Base-by-base conservation (phyloP, 2,888 invertebrate species). In the Tryphoninae sp. region DNA sequence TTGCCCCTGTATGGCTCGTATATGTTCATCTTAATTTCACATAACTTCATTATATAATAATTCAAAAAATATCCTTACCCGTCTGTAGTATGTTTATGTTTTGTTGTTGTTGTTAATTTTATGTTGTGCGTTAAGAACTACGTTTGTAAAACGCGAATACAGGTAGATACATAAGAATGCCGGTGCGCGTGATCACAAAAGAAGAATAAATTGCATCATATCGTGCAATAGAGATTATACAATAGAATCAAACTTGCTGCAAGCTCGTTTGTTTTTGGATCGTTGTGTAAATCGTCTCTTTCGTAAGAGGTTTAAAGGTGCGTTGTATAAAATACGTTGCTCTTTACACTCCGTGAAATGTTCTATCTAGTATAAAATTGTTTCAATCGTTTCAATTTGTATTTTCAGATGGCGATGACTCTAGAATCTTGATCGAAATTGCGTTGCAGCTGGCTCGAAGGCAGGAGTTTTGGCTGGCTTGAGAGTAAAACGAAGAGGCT, bases 391-490 rank as follows among this genome's bases (percentile, higher is more conserved):
- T 67, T 45, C 13, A 9, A 13, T 13, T 45, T 45, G 45, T 13
- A 51, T 49, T 67, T 67, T 9, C 67, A 67, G 45, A 45, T 11
- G 4, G 2, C 9, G 11, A 45, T 13, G 13, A 13, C 4, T 61
- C 78, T 74, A 85, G 69, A 82, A 85, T 75, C 82, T 78, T 40
- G 80, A 72, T n/a, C 82, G 82, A 55, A 84, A 72, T 61, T 85
- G 85, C 16, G 13, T 51, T 11, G 86, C 65, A 9, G 80, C 71
- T 7, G 74, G 64, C 72, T 89, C 87, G 33, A 89, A 87, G 49
- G 81, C 85, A n/a, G 87, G 88, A 3, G 88, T 88, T 2, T 88
- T 89, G 0, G 90, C 89, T 0, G 90, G 89, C 62, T 91, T 88
- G 6, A 90, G 74, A 33, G 86, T 87, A 45, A 91, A 88, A 77